Percentiles rank a stretch among this genome's conserved stretches.
These are phyloP conservation scores for Ursus arctos DNA, from an alignment of 2,113 vertebrate species.

Conservation along the genomic window DNA sequence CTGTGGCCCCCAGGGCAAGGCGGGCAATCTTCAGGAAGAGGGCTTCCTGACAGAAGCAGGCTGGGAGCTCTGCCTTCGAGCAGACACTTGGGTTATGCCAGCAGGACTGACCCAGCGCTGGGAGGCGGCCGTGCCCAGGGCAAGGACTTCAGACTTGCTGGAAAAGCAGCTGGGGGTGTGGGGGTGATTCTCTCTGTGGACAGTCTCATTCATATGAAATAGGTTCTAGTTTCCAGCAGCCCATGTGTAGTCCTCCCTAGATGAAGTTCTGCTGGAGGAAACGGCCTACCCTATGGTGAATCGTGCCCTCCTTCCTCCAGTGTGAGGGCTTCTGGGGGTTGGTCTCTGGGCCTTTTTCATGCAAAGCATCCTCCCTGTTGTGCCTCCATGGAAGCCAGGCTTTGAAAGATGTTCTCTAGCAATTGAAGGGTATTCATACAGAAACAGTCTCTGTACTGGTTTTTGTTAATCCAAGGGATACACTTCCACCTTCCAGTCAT, in stretches of 20 bases:
- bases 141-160: accelerated
- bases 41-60: background rate
- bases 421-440: background rate
- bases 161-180: background rate
- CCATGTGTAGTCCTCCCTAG: background rate
- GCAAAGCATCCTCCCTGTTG: background rate
- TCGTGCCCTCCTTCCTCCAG: too few species aligned
- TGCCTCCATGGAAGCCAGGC: background rate
- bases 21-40: background rate
- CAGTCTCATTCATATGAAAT: background rate
- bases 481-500: background rate
- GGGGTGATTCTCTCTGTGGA: background rate
- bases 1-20: too few species aligned
- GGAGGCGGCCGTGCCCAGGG: background rate
- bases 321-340: too few species aligned
- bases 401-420: background rate
- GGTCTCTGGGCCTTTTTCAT: background rate
- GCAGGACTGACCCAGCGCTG: accelerated
- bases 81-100: accelerated
- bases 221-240: background rate
- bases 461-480: background rate
- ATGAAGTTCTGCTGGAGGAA: background rate
- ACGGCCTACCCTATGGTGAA: accelerated
- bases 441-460: background rate
- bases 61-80: background rate